These are phyloP conservation scores for Mythimna ferrago DNA, from an alignment of 2,888 invertebrate genomes.

Conservation along the genomic window DNA sequence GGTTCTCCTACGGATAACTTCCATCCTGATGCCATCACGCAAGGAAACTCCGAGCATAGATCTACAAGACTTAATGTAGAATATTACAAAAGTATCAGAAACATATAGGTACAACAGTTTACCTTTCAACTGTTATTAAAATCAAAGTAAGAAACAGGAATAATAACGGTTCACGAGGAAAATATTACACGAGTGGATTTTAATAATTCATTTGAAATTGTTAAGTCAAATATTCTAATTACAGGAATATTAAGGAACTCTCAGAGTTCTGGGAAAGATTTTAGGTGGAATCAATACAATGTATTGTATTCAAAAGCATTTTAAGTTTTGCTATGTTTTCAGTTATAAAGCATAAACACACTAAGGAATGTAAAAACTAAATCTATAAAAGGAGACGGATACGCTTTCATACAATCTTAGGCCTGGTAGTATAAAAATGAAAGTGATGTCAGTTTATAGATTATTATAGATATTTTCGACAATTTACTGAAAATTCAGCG, in stretches of 20 bases:
- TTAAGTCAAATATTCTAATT: neutral
- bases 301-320: neutral
- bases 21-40: no score
- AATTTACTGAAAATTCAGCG: no score
- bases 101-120: neutral
- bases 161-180: neutral
- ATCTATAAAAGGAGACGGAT: neutral
- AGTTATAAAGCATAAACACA: neutral
- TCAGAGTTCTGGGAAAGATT: neutral
- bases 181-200: neutral
- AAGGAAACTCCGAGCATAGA: no score
- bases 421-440: no score
- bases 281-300: neutral
- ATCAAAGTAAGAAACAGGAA: neutral
- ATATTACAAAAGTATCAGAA: neutral
- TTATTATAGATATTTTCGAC: no score
- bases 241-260: neutral
- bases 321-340: neutral
- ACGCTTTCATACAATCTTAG: no score
- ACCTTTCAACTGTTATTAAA: no score
- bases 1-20: no score
- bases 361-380: neutral
- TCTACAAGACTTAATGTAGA: no score
- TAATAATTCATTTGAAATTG: constrained; percentile 9
- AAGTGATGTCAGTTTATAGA: no score